phyloP scores from a whole-genome alignment of 2,888 invertebrate species.

The Ceramica pisi region DNA sequence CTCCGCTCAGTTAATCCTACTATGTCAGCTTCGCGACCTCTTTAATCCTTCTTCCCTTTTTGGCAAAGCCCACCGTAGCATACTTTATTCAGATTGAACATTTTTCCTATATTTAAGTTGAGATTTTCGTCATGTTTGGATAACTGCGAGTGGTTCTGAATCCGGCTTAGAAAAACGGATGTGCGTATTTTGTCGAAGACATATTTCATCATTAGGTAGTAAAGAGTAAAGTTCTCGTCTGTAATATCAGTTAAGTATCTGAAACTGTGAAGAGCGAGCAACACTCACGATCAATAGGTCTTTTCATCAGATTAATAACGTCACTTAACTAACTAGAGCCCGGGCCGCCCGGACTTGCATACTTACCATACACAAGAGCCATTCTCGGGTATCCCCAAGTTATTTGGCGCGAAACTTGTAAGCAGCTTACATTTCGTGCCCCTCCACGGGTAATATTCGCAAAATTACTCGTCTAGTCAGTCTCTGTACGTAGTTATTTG shows the following conservation, averaged over 20 bases:
- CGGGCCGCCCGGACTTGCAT: constrained; percentile 70
- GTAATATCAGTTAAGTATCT: constrained; percentile 35
- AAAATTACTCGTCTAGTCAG: constrained; percentile 84
- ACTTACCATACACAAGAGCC: constrained; percentile 75
- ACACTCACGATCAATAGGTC: constrained; percentile 76
- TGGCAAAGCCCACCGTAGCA: constrained; percentile 76
- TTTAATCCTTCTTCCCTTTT: constrained; percentile 86
- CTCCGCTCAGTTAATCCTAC: constrained; percentile 84
- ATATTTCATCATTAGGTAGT: constrained; percentile 32
- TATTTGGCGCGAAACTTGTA: constrained; percentile 84
- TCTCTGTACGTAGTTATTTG: constrained; percentile 85
- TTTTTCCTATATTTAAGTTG: constrained; percentile 72
- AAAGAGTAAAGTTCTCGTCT: constrained; percentile 23
- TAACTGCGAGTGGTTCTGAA: constrained; percentile 60
- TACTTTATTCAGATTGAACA: constrained; percentile 80
- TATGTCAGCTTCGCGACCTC: constrained; percentile 87
- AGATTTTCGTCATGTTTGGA: constrained; percentile 63
- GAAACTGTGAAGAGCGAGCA: constrained; percentile 46
- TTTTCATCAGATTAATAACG: constrained; percentile 82
- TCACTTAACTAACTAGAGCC: constrained; percentile 75
- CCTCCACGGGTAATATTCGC: constrained; percentile 82
- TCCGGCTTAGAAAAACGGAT: constrained; percentile 55
- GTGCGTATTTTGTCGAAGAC: constrained; percentile 30
- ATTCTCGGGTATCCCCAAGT: constrained; percentile 79
- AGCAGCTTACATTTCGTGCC: constrained; percentile 85